A percentile compares a stretch with the other conserved stretches of the same genome.
Evolutionary conservation across 2,888 invertebrate genomes (phyloP).

Genomic region (Dugesia japonica): DNA sequence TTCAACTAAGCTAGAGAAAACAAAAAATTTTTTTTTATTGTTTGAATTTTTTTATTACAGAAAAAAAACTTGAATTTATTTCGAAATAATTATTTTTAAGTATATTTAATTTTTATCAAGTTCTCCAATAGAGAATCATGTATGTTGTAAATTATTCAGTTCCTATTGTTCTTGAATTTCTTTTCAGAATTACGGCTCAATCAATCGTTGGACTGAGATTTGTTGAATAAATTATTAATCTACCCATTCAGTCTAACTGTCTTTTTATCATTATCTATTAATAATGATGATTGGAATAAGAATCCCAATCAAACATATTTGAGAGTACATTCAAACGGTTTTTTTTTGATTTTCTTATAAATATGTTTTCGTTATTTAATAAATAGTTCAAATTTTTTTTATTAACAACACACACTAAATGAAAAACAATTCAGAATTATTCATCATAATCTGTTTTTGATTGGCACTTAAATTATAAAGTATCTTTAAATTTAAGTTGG

Average conservation of each 20-base stretch:
- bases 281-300: neutral
- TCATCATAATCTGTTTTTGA: no score
- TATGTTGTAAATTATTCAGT: neutral
- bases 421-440: no score
- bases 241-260: neutral
- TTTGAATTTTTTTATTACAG: no score
- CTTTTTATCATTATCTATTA: conserved; percentile 12
- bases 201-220: neutral
- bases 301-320: no score
- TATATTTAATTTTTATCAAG: neutral
- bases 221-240: neutral
- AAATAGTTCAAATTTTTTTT: no score
- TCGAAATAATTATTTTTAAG: neutral
- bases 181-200: neutral
- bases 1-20: no score
- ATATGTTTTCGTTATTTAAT: no score
- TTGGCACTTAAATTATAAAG: no score
- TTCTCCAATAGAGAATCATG: neutral
- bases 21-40: neutral
- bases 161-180: neutral
- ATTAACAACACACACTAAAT: no score
- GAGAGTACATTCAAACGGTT: no score
- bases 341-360: no score
- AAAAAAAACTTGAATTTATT: neutral
- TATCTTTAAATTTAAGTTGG: no score